Evolutionary conservation across 2,888 invertebrate genomes (phyloP), one percentile per base, ranked within the genome.

Genomic region (Octonoba sinensis): DNA sequence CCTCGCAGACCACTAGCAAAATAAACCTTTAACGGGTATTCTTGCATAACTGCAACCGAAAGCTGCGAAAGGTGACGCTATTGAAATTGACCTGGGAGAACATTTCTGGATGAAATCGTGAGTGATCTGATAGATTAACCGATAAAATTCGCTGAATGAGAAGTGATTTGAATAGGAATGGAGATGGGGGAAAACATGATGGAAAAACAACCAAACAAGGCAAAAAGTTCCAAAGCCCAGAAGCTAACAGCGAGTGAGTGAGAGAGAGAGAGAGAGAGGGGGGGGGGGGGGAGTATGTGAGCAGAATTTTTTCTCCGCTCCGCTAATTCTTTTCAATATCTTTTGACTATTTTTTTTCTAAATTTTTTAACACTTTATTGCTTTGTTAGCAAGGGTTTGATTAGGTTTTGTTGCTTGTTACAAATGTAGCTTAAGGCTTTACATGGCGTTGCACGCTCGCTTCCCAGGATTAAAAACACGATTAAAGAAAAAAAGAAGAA

Each of bases 41-140:
- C 36, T 36, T 36, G 36, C 36, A 36, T 11, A 36, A 36, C 36
- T 36, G 59, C 59, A 44, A 24, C 46, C 56, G 57, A 57, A 74
- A 66, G 57, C 64, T 22, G 15, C 11, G 11, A 60, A 67, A 79
- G 79, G 79, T 79, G 72, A 79, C 79, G 79, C 60, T 62, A 73
- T 60, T 56, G 60, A 66, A 64, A 72, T 66, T 72, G 66, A 66
- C 73, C 73, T 46, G 60, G 56, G 67, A 73, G 69, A 73, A 69
- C 62, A 67, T 73, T 79, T 66, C 22, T 36, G 65, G 46, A 72
- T 76, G 65, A 79, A 79, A 27, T 73, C 69, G 56, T 69, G 78
- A 66, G 46, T 66, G 22, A 51, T 46, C 44, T 22, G n/a, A 36
- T n/a, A 79, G 79, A 79, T 79, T 60, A 67, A 56, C 62, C 56